phyloP scores from a whole-genome alignment of 2,888 invertebrate species.

The Caenorhabditis sp. region DNA sequence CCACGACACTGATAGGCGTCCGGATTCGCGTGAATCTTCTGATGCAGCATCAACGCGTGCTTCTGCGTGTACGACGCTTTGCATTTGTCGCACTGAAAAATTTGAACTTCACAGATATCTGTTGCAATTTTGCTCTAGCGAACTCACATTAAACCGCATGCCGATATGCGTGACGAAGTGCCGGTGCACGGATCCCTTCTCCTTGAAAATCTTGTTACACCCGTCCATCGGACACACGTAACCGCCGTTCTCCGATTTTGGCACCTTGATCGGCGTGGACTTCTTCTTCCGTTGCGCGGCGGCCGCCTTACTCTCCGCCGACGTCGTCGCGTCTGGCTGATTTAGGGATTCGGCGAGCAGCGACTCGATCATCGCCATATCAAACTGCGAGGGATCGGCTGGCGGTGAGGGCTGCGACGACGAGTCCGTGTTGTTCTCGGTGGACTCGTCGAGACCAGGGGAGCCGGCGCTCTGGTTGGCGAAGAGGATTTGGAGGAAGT shows the following conservation, averaged over 20 bases:
- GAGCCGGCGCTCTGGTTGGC: neutral
- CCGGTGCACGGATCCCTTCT: constrained; percentile 64
- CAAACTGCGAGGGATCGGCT: neutral
- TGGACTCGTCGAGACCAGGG: neutral
- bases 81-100: constrained; percentile 65
- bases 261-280: constrained; percentile 56
- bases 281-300: constrained; percentile 45
- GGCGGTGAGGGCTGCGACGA: constrained; percentile 46
- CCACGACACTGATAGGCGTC: constrained; percentile 66
- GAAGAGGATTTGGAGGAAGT: constrained; percentile 27
- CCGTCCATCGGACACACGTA: constrained; percentile 66
- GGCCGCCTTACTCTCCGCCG: neutral
- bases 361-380: constrained; percentile 44
- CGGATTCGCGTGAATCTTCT: constrained; percentile 63
- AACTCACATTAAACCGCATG: constrained; percentile 65
- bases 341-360: constrained; percentile 39
- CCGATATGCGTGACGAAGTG: constrained; percentile 66
- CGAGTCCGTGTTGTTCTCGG: constrained; percentile 12
- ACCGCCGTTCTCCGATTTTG: constrained; percentile 60
- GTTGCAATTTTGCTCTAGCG: no score
- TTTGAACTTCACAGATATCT: no score
- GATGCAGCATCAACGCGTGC: constrained; percentile 65
- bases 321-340: constrained; percentile 28
- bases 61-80: constrained; percentile 64
- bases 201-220: constrained; percentile 65